Percentiles rank a stretch among this genome's conserved stretches.
These are phyloP conservation scores for Alces alces DNA, from an alignment of 2,113 vertebrate species.

Conservation along the genomic window DNA sequence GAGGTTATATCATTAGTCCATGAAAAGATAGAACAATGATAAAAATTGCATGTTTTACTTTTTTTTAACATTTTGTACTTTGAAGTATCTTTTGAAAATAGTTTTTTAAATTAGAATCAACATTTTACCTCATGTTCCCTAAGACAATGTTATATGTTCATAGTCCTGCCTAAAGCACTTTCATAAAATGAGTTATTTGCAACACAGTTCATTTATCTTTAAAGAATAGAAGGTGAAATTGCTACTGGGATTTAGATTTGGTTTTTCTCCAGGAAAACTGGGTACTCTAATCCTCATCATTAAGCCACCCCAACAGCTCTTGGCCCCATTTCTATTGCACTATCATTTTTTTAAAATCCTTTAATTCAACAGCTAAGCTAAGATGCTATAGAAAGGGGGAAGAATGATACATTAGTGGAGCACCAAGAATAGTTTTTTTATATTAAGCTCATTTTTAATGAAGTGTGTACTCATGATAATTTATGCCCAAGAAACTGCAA, in stretches of 20 bases:
- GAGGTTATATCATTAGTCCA: not conserved
- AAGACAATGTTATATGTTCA: not conserved
- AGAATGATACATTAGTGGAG: not conserved
- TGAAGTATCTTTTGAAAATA: not conserved
- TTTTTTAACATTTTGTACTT: not conserved
- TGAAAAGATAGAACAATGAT: not conserved
- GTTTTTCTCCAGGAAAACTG: constrained; percentile 20
- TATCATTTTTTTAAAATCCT: not conserved
- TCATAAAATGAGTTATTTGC: not conserved
- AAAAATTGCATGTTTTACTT: not conserved
- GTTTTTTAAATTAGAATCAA: not conserved
- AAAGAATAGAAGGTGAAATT: not conserved
- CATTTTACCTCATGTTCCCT: not conserved
- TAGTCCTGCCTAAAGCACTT: not conserved
- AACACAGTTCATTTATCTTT: not conserved
- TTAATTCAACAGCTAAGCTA: constrained; percentile 35
- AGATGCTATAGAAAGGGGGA: not conserved
- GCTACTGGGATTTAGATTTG: not conserved
- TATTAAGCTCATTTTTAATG: constrained; percentile 49
- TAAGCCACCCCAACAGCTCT: not conserved
- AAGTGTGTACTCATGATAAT: not conserved
- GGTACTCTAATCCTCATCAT: not conserved
- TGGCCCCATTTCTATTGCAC: not conserved
- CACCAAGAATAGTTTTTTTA: not conserved
- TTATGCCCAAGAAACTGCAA: constrained; percentile 27